Percentiles rank a stretch among this genome's conserved stretches.
phyloP scores from a whole-genome alignment of 2,797 vertebrate species.

The Liparis tanakae region DNA sequence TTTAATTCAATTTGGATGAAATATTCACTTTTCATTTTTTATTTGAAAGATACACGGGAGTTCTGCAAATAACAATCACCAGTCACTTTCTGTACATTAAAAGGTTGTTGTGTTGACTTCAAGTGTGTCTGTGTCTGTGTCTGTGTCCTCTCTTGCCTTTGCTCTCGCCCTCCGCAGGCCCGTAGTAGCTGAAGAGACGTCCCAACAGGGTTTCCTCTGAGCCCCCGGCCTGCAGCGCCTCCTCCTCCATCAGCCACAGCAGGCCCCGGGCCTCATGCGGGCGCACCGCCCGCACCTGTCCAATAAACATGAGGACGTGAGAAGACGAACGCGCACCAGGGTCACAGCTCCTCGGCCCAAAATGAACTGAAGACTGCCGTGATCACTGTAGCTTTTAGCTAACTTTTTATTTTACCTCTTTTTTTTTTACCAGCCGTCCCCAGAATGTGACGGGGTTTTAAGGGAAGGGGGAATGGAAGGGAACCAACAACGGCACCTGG shows the following conservation, averaged over 20 bases:
- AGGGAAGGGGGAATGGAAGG: too few species aligned
- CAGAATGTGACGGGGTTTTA: too few species aligned
- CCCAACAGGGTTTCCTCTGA: slow-evolving; percentile 90
- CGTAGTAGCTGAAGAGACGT: slow-evolving; percentile 94
- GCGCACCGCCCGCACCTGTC: slow-evolving; percentile 88
- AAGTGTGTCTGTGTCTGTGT: not conserved
- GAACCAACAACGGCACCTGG: too few species aligned
- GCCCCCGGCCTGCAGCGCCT: slow-evolving; percentile 89
- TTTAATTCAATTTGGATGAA: not conserved
- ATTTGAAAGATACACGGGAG: not conserved
- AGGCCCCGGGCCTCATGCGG: slow-evolving; percentile 95
- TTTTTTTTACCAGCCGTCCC: not conserved
- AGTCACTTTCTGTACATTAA: not conserved
- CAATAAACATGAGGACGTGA: slow-evolving; percentile 27
- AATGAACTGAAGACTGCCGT: not conserved
- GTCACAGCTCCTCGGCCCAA: slow-evolving; percentile 3
- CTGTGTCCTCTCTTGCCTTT: slow-evolving; percentile 81
- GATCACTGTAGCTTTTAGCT: not conserved
- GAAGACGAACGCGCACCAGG: slow-evolving; percentile 5
- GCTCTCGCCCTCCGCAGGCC: slow-evolving; percentile 90
- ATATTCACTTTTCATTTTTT: not conserved
- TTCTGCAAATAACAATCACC: not conserved
- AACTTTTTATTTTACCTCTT: slow-evolving; percentile 1
- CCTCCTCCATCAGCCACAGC: slow-evolving; percentile 97
- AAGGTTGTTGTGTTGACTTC: not conserved